A percentile compares a stretch with the other conserved stretches of the same genome.
phyloP scores from a whole-genome alignment of 1,140 invertebrate species.

The Drosophila micromelanica region DNA sequence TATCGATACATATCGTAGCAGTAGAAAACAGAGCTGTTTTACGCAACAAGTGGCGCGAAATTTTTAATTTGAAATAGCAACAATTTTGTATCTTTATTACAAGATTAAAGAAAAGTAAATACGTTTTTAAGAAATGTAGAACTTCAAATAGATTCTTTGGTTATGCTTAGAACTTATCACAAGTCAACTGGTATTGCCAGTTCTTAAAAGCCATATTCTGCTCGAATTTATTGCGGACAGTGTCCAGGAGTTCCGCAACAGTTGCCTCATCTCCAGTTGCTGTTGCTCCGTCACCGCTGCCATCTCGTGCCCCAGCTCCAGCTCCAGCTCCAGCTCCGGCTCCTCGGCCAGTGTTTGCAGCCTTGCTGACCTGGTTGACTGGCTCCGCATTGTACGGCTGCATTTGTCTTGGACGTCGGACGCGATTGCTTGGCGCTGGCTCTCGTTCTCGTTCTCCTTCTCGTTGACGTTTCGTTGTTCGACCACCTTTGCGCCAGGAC shows the following conservation, averaged over 20 bases:
- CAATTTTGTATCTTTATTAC: constrained; percentile 22
- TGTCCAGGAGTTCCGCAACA: constrained; percentile 73
- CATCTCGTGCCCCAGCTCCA: constrained; percentile 36
- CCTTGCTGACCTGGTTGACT: constrained; percentile 30
- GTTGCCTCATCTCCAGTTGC: constrained; percentile 47
- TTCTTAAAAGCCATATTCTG: constrained; percentile 79
- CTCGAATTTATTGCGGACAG: constrained; percentile 68
- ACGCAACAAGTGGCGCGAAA: neutral
- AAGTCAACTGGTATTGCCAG: constrained; percentile 84
- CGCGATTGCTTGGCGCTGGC: constrained; percentile 29
- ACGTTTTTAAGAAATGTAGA: constrained; percentile 28
- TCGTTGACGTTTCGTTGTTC: constrained; percentile 62
- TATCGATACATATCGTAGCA: neutral
- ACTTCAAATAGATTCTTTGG: constrained; percentile 38
- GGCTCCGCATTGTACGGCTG: constrained; percentile 71
- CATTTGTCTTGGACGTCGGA: constrained; percentile 59
- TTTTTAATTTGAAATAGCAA: neutral
- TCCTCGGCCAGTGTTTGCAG: constrained; percentile 49
- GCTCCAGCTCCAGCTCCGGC: constrained; percentile 34
- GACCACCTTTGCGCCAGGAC: constrained; percentile 81
- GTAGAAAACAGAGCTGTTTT: constrained; percentile 17
- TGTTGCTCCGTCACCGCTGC: constrained; percentile 33
- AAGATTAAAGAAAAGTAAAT: constrained; percentile 37
- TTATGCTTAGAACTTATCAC: constrained; percentile 77
- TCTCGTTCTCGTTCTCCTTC: constrained; percentile 17